Evolutionary conservation across 2,113 vertebrate genomes (phyloP), one percentile per base, ranked within the genome.

Genomic region (Stictonetta naevosa): DNA sequence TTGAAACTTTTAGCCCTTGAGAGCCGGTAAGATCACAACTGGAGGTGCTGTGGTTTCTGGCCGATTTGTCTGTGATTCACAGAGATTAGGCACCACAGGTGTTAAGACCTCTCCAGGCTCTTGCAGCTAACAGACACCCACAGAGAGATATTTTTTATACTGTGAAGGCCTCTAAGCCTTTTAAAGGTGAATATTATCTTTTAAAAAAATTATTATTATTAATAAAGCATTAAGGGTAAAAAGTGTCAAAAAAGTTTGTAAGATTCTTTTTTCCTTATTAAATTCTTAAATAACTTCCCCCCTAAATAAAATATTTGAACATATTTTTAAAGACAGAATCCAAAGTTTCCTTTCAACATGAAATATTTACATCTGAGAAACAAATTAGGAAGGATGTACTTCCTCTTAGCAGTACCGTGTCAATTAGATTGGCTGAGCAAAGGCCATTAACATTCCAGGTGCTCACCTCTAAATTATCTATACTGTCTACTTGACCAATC

Each of bases 391-490:
- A 68, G 42, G 20, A 79, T 68, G 34, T 31, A 82, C 69, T 56
- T n/a, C 7, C 50, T 71, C 56, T 83, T 40, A 83, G 58, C 4
- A 92, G 26, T 19, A 67, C 52, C 52, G 50, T 66, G 62, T 78
- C 10, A 7, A 83, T 69, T 87, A 82, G 36, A 93, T 48, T 53
- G 3, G 0, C 63, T 44, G 56, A 73, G 76, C 12, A 92, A 90
- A 93, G 48, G 42, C 55, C 16, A 90, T 93, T 95, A 86, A 34
- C 11, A 4, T 72, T 69, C 29, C 15, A 75, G 53, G 78, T 92
- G 71, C 64, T 93, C 60, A 73, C 71, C 48, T 97, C 46, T 83
- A 94, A 97, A 96, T 94, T 95, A 95, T 77, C 90, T 79, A 63
- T 31, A 67, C 14, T 56, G 48, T 69, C 81, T 88, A 52, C 76